Evolutionary conservation across 1,140 invertebrate genomes (phyloP), one percentile per base, ranked within the genome.

Genomic region (Wasmannia auropunctata): DNA sequence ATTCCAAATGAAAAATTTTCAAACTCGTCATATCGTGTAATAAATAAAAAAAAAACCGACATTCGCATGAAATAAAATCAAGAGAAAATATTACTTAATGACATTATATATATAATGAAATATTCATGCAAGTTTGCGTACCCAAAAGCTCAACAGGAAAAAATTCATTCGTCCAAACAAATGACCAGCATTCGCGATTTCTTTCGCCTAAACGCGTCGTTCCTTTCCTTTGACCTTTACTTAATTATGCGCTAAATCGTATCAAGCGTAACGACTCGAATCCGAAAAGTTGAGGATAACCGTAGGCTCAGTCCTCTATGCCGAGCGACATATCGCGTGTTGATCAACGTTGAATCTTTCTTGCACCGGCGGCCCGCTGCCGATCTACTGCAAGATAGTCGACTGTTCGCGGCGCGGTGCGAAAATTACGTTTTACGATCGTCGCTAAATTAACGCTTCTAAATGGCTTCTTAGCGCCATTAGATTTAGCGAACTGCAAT

Each of bases 391-490:
- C 54, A 60, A 63, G 40, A 77, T 77, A 77, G 58, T 43, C 37
- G 37, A 14, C 56, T 10, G 25, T 40, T 31, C 43, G 19, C 67
- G 16, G 67, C 46, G 10, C 67, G 8, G 67, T 37, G 46, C 46
- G 28, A 49, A n/a, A 72, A 51, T 72, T 72, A 49, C 46, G 28
- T 49, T 72, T 76, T 76, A 76, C 51, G 54, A 76, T 19, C 28
- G 28, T 25, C 28, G 76, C 43, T 49, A 65, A 63, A 79, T 79
- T 62, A 79, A 65, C 28, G 37, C 40, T 31, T 79, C 60, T 16
- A n/a, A 63, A 46, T 19, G 58, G 34, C 14, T 34, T 49, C 14
- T 79, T 46, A 65, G 19, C 40, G 25, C 28, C 40, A 34, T 63
- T 65, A 31, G 19, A 49, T 77, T 63, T 63, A 79, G 11, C 28